These are phyloP conservation scores for Aricia artaxerxes DNA, from an alignment of 2,888 invertebrate genomes.

Conservation along the genomic window DNA sequence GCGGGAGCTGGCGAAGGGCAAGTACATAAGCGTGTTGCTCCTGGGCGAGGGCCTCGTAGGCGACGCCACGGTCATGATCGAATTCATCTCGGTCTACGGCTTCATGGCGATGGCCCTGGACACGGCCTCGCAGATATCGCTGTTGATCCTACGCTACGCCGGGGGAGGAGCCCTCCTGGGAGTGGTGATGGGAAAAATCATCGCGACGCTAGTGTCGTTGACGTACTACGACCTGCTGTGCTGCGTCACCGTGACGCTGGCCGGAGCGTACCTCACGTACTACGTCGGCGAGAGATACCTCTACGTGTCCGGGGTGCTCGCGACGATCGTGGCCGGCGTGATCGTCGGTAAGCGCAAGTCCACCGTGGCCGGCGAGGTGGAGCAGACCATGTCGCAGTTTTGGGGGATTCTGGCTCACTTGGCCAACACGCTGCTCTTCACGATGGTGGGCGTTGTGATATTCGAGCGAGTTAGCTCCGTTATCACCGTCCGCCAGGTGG, in stretches of 20 bases:
- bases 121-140: slow-evolving; percentile 55
- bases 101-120: slow-evolving; percentile 59
- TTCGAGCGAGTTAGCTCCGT: slow-evolving; percentile 74
- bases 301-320: slow-evolving; percentile 67
- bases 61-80: slow-evolving; percentile 69
- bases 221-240: slow-evolving; percentile 67
- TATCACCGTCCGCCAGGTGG: slow-evolving; percentile 61
- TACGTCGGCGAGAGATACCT: slow-evolving; percentile 70
- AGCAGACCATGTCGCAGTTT: slow-evolving; percentile 58
- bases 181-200: slow-evolving; percentile 63
- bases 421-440: slow-evolving; percentile 80
- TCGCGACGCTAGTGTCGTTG: slow-evolving; percentile 56
- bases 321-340: slow-evolving; percentile 63
- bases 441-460: slow-evolving; percentile 82
- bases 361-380: slow-evolving; percentile 65
- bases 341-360: slow-evolving; percentile 64
- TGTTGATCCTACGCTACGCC: slow-evolving; percentile 61
- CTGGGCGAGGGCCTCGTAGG: slow-evolving; percentile 69
- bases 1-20: slow-evolving; percentile 64
- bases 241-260: slow-evolving; percentile 61
- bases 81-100: slow-evolving; percentile 64
- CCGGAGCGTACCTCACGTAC: slow-evolving; percentile 65
- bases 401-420: slow-evolving; percentile 63
- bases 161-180: slow-evolving; percentile 66
- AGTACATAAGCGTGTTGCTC: slow-evolving; percentile 63